Conservation (phyloP, 1,140 invertebrate genomes). For the Brachionus rubens region DNA sequence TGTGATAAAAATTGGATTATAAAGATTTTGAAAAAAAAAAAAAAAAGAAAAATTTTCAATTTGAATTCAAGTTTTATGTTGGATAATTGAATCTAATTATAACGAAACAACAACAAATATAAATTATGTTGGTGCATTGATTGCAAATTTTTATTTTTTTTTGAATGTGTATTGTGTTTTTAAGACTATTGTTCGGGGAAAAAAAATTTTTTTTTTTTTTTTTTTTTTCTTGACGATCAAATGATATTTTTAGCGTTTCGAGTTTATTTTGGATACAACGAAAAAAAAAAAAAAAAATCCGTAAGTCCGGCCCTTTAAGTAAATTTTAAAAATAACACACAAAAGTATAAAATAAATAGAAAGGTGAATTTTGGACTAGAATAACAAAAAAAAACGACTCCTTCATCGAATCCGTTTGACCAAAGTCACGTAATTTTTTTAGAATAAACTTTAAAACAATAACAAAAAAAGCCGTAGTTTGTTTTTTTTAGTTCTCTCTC, state of each 20-base stretch:
- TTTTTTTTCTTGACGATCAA: no score
- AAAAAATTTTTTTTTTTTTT: background rate
- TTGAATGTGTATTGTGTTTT: slow-evolving; percentile 10
- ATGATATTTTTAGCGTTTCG: no score
- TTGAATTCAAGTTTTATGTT: slow-evolving; percentile 21
- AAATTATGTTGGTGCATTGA: background rate
- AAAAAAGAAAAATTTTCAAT: no score
- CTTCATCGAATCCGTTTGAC: background rate
- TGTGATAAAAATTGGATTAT: slow-evolving; percentile 31
- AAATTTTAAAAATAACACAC: slow-evolving; percentile 6
- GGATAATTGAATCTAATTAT: slow-evolving; percentile 26
- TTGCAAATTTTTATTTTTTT: background rate
- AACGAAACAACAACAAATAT: background rate
- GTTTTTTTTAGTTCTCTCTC: background rate
- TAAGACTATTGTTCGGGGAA: slow-evolving; percentile 14
- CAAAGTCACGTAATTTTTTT: slow-evolving; percentile 25
- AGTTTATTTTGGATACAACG: no score
- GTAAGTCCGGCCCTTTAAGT: background rate
- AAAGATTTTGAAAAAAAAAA: background rate
- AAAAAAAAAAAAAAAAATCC: background rate
- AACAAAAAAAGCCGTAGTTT: background rate
- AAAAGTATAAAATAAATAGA: background rate
- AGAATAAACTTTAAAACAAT: background rate
- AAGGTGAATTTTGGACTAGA: background rate
- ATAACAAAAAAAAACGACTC: background rate